These are phyloP conservation scores for Marisa cornuarietis DNA, from an alignment of 1,140 invertebrate genomes.

Conservation along the genomic window DNA sequence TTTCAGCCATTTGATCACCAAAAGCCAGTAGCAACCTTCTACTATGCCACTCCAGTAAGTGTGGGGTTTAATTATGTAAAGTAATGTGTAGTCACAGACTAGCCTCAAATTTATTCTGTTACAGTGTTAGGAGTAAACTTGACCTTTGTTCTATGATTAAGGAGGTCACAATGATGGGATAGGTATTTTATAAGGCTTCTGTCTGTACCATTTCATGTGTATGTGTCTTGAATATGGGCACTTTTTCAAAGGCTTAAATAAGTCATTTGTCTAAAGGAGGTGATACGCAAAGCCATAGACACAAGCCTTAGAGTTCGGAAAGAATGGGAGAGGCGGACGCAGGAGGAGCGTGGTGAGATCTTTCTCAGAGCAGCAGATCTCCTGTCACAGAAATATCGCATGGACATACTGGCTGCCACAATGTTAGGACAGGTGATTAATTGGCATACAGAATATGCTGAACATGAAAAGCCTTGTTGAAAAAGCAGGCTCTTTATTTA, in stretches of 20 bases:
- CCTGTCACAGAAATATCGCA: slow-evolving; percentile 88
- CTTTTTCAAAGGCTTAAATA: not conserved
- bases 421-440: slow-evolving; percentile 88
- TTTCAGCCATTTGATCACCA: slow-evolving; percentile 86
- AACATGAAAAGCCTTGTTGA: no score
- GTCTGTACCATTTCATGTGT: not conserved
- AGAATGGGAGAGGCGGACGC: slow-evolving; percentile 86
- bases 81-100: no score
- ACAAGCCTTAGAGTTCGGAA: slow-evolving; percentile 79
- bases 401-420: slow-evolving; percentile 92
- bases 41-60: slow-evolving; percentile 82
- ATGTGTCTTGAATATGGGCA: not conserved
- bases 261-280: slow-evolving; percentile 68
- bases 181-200: no score
- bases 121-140: not conserved
- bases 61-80: not conserved
- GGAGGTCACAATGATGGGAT: no score
- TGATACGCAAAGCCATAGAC: slow-evolving; percentile 87
- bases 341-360: slow-evolving; percentile 75
- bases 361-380: slow-evolving; percentile 84
- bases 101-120: no score
- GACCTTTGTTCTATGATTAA: not conserved
- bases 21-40: slow-evolving; percentile 89
- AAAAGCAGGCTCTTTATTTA: no score
- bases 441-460: no score